A percentile compares a stretch with the other conserved stretches of the same genome.
Evolutionary conservation across 2,113 vertebrate species (phyloP).

Genomic region (Corythoichthys intestinalis): DNA sequence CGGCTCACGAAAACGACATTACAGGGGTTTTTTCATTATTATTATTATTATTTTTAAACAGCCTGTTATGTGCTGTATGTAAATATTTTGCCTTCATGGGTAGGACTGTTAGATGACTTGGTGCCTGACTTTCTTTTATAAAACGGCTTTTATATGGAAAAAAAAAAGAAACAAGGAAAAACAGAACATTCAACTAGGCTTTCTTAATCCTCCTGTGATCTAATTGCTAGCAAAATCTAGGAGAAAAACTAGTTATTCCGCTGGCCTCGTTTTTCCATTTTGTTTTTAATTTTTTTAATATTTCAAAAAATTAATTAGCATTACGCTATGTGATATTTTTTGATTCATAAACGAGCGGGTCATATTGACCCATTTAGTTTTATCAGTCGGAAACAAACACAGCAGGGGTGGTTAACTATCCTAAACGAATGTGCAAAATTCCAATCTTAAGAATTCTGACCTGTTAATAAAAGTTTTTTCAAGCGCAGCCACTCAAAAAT

Average conservation of each 20-base stretch:
- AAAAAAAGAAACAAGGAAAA: slow-evolving; percentile 14
- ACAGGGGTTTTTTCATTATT: neutral
- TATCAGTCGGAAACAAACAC: no score
- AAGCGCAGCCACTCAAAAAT: no score
- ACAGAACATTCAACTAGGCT: slow-evolving; percentile 21
- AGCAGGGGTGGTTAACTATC: slow-evolving; percentile 28
- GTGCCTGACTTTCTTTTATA: slow-evolving; percentile 56
- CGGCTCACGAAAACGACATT: slow-evolving; percentile 25
- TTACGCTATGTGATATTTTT: no score
- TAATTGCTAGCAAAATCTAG: no score
- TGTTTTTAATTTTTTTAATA: no score
- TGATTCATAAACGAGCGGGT: no score
- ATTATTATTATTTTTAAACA: slow-evolving; percentile 18
- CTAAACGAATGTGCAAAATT: slow-evolving; percentile 31
- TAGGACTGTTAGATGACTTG: slow-evolving; percentile 48
- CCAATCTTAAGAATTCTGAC: slow-evolving; percentile 9
- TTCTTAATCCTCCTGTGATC: slow-evolving; percentile 7
- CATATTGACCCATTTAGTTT: no score
- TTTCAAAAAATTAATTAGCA: no score
- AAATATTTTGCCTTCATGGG: slow-evolving; percentile 58
- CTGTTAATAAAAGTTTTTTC: neutral
- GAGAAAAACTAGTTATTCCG: no score
- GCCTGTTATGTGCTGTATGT: slow-evolving; percentile 38
- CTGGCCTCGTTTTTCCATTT: no score
- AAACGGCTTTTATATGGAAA: slow-evolving; percentile 35